Evolutionary conservation across 1,140 invertebrate species (phyloP), one percentile per base, ranked within the genome.

Genomic region (Araneus ventricosus): DNA sequence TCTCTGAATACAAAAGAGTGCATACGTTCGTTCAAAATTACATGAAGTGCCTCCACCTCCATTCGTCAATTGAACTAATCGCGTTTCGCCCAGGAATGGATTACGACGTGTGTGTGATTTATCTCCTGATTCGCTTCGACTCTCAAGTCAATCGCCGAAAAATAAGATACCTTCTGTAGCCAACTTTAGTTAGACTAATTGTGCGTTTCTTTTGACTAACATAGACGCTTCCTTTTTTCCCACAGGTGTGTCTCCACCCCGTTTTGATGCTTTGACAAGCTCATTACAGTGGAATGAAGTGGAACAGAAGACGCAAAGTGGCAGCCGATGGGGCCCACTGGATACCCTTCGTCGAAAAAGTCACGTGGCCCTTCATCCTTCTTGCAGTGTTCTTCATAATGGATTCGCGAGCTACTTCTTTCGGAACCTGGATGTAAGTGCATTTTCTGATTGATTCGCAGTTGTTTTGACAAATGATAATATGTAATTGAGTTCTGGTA

Each of bases 361-460:
- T 91, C 24, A 89, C 88, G 24, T 89, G 88, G 88, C 88, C 88
- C 41, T 61, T 59, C 59, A 79, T 88, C 6, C 63, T 93, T 1
- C 52, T 93, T 6, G 61, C 67, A 34, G 20, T 88, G 20, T 92
- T 92, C 34, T 88, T 87, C 34, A 79, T 61, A 27, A 39, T 45
- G 20, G 30, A 93, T 22, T 45, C 90, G 3, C 8, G 80, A 41
- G 75, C 85, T 20, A 87, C 91, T 27, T 70, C 91, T 4, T 59
- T 93, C n/a, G 91, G 91, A 59, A 93, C 91, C 0, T 93, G 91
- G 91, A 93, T 93, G 91, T 93, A 61, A 93, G 91, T 93, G 70
- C n/a, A 24, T 14, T 30, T 52, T 79, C 22, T 45, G 7, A 1
- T 84, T n/a, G 24, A 37, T 39, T 39, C 24, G 7, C 10, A 17